Percentiles rank a stretch among this genome's conserved stretches.
Evolutionary conservation across 64 coral and sea anemone species (phyloP).

Genomic region (Stichodactyla helianthus): DNA sequence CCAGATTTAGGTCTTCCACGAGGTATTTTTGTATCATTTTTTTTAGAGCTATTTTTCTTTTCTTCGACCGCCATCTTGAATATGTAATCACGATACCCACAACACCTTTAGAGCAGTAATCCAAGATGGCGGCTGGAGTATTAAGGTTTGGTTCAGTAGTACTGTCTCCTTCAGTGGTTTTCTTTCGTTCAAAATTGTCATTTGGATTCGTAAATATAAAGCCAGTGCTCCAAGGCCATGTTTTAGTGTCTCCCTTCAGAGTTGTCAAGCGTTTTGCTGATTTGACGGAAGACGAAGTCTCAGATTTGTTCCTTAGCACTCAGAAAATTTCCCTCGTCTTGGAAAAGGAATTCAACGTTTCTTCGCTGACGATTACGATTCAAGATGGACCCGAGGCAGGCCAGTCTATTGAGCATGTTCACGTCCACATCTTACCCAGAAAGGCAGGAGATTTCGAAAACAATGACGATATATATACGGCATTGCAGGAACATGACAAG

Average conservation of each 20-base stretch:
- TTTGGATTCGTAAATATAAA: conserved; percentile 96
- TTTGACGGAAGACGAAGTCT: conserved; percentile 86
- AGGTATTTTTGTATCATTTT: conserved; percentile 49
- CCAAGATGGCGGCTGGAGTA: conserved; percentile 70
- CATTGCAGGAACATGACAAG: conserved; percentile 85
- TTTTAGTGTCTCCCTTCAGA: conserved; percentile 86
- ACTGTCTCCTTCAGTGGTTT: conserved; percentile 78
- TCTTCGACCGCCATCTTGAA: conserved; percentile 38
- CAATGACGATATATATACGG: conserved; percentile 95
- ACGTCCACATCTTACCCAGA: conserved; percentile 89
- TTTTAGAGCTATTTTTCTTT: background rate
- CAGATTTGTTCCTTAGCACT: conserved; percentile 76
- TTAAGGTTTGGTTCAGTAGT: conserved; percentile 67
- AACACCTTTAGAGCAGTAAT: conserved; percentile 10
- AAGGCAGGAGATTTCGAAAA: conserved; percentile 80
- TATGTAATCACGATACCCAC: background rate
- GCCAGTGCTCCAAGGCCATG: conserved; percentile 94
- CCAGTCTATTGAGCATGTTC: conserved; percentile 88
- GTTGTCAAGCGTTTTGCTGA: conserved; percentile 87
- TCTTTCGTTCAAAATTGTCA: conserved; percentile 79
- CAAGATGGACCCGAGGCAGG: conserved; percentile 97
- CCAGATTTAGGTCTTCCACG: conserved; percentile 96
- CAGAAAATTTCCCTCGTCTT: conserved; percentile 79
- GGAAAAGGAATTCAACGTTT: conserved; percentile 71
- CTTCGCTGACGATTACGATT: conserved; percentile 76